A percentile compares a stretch with the other conserved stretches of the same genome.
Evolutionary conservation across 2,113 vertebrate genomes (phyloP).

Genomic region (Semnopithecus entellus): DNA sequence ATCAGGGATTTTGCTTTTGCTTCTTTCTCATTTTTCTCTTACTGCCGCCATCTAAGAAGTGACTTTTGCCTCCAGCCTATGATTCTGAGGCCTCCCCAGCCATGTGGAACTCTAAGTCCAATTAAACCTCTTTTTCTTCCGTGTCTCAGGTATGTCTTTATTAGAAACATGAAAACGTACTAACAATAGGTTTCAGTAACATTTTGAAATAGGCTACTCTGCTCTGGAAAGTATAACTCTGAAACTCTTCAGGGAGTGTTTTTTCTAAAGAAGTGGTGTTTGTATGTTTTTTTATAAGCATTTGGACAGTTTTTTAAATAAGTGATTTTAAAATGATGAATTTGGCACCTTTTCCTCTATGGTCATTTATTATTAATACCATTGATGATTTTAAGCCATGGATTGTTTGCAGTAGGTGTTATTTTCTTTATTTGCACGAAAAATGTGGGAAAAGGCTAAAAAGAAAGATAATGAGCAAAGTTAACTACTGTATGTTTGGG

Average conservation of each 20-base stretch:
- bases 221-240: not conserved
- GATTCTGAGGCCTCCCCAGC: no score
- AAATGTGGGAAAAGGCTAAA: not conserved
- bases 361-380: not conserved
- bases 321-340: not conserved
- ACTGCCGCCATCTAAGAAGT: no score
- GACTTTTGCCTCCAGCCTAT: no score
- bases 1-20: no score
- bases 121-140: no score
- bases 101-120: no score
- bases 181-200: not conserved
- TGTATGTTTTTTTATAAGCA: not conserved
- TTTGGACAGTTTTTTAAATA: not conserved
- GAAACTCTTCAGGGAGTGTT: not conserved
- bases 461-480: slow-evolving; percentile 8
- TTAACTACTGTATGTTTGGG: slow-evolving; percentile 2
- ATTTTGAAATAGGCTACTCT: not conserved
- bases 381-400: slow-evolving; percentile 28
- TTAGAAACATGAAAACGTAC: no score
- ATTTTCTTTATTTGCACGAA: slow-evolving; percentile 53
- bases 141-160: no score
- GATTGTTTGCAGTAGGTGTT: not conserved
- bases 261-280: not conserved
- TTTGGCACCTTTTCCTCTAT: not conserved
- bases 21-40: no score